phyloP scores from a whole-genome alignment of 2,113 vertebrate species.

The Quiscalus mexicanus region DNA sequence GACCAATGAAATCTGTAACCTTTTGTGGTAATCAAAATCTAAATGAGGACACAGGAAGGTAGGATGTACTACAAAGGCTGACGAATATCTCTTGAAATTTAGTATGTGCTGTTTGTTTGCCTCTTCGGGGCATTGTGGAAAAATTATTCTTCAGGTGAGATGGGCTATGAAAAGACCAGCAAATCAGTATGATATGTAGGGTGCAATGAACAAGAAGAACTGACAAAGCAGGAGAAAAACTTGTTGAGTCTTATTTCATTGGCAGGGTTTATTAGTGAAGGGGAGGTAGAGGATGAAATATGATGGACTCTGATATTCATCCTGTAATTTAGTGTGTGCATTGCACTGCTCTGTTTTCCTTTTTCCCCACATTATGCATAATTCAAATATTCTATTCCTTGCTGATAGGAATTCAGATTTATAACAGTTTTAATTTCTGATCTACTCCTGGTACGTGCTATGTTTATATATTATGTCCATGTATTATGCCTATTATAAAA shows the following conservation, averaged over 20 bases:
- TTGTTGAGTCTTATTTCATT: background rate
- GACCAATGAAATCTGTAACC: background rate
- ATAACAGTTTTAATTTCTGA: slow-evolving; percentile 42
- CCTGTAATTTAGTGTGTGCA: background rate
- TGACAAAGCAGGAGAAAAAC: background rate
- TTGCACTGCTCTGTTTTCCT: background rate
- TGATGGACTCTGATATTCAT: background rate
- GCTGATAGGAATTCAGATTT: slow-evolving; percentile 28
- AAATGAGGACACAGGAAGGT: background rate
- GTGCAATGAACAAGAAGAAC: background rate
- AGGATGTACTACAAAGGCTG: background rate
- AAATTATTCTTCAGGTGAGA: background rate
- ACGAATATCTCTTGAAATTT: background rate
- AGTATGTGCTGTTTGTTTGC: background rate
- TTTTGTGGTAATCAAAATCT: background rate
- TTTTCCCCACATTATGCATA: background rate
- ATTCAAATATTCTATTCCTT: slow-evolving; percentile 6
- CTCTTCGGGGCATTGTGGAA: background rate
- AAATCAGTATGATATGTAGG: background rate
- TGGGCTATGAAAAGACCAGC: background rate
- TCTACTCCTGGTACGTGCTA: background rate
- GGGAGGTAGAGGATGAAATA: slow-evolving; percentile 2
- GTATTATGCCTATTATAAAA: background rate
- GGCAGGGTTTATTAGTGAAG: background rate
- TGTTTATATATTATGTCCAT: background rate